Evolutionary conservation across 2,113 vertebrate species (phyloP).

Genomic region (Dicaeum eximium): DNA sequence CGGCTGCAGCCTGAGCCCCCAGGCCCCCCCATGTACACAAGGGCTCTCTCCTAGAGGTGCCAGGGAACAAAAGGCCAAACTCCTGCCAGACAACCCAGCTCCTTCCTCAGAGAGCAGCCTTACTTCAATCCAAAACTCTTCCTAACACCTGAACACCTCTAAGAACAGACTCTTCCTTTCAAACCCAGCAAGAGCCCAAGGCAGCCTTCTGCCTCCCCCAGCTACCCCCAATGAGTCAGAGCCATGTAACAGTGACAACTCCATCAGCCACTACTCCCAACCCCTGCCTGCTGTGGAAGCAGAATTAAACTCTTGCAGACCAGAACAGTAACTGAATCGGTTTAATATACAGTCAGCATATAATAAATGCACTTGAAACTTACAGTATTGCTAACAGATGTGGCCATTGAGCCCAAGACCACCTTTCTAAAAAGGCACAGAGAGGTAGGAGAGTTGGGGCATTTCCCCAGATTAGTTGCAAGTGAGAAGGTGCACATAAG

Average conservation of each 20-base stretch:
- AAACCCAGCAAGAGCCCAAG: not conserved
- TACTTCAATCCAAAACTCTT: not conserved
- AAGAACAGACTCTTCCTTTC: not conserved
- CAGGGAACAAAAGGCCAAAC: not conserved
- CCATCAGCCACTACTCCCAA: not conserved
- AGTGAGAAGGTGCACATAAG: not conserved
- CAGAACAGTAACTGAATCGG: not conserved
- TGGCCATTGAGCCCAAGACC: not conserved
- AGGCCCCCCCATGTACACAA: too few relatives aligned
- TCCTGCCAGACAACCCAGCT: not conserved
- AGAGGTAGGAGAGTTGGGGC: constrained; percentile 22
- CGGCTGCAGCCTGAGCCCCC: not conserved
- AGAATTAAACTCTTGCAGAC: not conserved
- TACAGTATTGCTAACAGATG: not conserved
- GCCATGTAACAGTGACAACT: accelerated
- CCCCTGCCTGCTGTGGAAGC: not conserved
- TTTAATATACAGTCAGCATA: not conserved
- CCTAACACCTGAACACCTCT: not conserved
- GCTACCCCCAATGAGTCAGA: not conserved
- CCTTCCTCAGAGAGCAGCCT: not conserved
- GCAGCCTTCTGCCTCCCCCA: not conserved
- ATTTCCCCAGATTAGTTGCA: not conserved
- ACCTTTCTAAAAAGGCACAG: constrained; percentile 5
- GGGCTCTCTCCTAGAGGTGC: not conserved
- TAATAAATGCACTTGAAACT: not conserved